Base-by-base conservation (phyloP, 2,888 invertebrate genomes). In the Ectobius pallidus region DNA sequence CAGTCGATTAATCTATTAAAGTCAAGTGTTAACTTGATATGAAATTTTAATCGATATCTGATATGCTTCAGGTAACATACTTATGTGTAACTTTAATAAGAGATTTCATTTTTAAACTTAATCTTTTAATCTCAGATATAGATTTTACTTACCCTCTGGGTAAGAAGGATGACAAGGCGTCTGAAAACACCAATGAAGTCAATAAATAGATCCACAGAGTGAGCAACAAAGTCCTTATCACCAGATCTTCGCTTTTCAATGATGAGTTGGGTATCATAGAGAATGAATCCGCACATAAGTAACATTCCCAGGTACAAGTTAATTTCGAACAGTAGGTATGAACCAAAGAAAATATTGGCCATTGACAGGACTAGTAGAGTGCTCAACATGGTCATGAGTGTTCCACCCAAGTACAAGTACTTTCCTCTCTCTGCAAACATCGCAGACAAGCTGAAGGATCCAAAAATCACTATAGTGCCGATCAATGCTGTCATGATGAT, bases 221-320 rank as follows among this genome's bases (percentile, higher is more conserved):
- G 97, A 83, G 90, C 88, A 77, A 99, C 92, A 82, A 94, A 97
- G 85, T 99, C 98, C 82, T 92, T 93, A 86, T 90, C 96, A 74
- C 98, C 97, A 84, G 89, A 87, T 76, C 95, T 90, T 78, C 92
- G 90, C 83, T 97, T 97, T 84, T 97, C 97, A 79, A 98, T 92
- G 78, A 98, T 97, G 77, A 95, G 85, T 85, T 98, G 98, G n/a
- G 99, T 99, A 84, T 99, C 99, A 80, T 94, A 99, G 76, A 99
- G 87, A 16, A 99, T 91, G 84, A 98, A 99, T 73, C 92, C 96
- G 81, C 96, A 97, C 93, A 98, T 96, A 58, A 96, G 87, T 78
- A 91, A 86, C 69, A 99, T 87, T 75, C 97, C 97, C 77, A 95
- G 83, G 82, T 98, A 97, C 69, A 97, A 85, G 80, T 96, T 93